Conservation (phyloP, 2,888 invertebrate genomes). For the Erebia ligea region DNA sequence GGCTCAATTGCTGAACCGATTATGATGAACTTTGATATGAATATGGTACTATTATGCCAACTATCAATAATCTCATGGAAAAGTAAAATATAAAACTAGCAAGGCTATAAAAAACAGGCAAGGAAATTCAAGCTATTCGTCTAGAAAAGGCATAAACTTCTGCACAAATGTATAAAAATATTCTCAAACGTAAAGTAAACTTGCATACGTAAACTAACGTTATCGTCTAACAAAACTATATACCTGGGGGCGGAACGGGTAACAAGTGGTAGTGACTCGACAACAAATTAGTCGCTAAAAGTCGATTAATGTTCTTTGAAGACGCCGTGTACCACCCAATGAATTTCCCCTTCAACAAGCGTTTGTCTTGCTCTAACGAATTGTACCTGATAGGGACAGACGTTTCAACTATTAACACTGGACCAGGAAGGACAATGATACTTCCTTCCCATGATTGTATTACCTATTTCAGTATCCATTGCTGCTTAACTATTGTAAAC, state of each 20-base stretch:
- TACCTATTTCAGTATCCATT: conserved; percentile 14
- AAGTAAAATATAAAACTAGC: background rate
- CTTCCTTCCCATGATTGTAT: background rate
- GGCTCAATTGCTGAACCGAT: too few relatives aligned
- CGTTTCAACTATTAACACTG: conserved; percentile 38
- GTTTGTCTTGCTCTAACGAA: conserved; percentile 39
- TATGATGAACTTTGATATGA: too few relatives aligned
- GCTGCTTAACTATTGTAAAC: background rate
- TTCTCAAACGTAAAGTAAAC: conserved; percentile 8
- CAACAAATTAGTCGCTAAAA: conserved; percentile 42
- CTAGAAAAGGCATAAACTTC: conserved; percentile 3
- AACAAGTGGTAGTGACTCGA: conserved; percentile 29
- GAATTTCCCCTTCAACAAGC: conserved; percentile 43
- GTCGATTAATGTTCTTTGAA: conserved; percentile 44
- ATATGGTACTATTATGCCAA: too few relatives aligned
- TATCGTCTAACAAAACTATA: conserved; percentile 20
- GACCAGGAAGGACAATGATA: conserved; percentile 23
- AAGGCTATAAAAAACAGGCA: background rate
- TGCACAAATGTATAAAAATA: background rate
- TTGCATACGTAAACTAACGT: background rate
- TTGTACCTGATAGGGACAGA: conserved; percentile 37
- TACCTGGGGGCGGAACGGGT: conserved; percentile 14
- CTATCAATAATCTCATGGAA: too few relatives aligned
- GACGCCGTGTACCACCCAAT: conserved; percentile 41
- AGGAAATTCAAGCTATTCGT: background rate